phyloP scores from a whole-genome alignment of 1,140 invertebrate species.

The Drosophila tristis region DNA sequence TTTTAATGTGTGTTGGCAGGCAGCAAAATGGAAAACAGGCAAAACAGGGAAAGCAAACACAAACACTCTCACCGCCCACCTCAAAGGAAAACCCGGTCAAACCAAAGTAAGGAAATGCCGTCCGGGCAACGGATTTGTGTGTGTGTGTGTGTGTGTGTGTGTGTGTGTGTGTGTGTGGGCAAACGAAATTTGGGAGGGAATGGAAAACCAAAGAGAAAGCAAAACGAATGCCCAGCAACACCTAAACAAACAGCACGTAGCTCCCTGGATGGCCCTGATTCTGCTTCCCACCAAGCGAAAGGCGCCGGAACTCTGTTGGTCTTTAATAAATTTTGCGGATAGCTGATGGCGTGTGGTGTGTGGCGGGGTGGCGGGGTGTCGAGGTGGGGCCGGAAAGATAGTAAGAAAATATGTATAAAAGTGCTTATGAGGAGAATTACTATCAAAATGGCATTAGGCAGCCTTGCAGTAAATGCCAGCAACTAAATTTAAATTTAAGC shows the following conservation, averaged over 20 bases:
- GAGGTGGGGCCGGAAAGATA: neutral
- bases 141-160: conserved; percentile 17
- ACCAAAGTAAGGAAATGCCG: conserved; percentile 20
- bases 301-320: neutral
- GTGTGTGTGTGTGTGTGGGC: conserved; percentile 17
- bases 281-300: conserved; percentile 10
- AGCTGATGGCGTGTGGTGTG: conserved; percentile 10
- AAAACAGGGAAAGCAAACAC: conserved; percentile 3
- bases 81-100: conserved; percentile 18
- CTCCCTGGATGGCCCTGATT: conserved; percentile 13
- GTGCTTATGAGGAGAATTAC: conserved; percentile 54
- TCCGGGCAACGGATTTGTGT: neutral
- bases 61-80: neutral
- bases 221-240: conserved; percentile 27
- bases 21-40: conserved; percentile 34
- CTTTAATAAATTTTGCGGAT: conserved; percentile 55
- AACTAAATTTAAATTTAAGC: conserved; percentile 78
- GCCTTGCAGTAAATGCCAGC: conserved; percentile 53
- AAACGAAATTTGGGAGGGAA: conserved; percentile 23
- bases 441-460: conserved; percentile 73
- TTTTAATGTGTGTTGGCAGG: conserved; percentile 45
- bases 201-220: conserved; percentile 14
- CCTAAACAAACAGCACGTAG: conserved; percentile 51
- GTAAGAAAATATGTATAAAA: conserved; percentile 44
- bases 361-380: neutral